A percentile compares a stretch with the other conserved stretches of the same genome.
These are phyloP conservation scores for Acyrthosiphon pisum DNA, from an alignment of 1,140 invertebrate species.

Conservation along the genomic window DNA sequence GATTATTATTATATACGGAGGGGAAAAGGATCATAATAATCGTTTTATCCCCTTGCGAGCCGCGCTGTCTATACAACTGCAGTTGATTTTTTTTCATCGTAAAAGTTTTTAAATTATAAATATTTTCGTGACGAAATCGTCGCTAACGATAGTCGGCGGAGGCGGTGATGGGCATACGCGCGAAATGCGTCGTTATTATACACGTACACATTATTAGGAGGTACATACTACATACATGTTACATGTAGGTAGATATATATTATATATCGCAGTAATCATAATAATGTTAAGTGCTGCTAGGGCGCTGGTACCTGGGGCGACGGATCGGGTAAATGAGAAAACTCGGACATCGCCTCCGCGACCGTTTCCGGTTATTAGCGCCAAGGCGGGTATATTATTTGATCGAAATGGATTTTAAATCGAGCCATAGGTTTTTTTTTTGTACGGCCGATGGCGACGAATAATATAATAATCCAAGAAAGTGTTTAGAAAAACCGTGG, in stretches of 20 bases:
- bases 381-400: background rate
- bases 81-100: background rate
- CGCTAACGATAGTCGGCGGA: background rate
- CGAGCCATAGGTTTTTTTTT: background rate
- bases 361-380: slow-evolving; percentile 41
- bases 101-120: slow-evolving; percentile 25
- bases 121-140: background rate
- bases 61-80: background rate
- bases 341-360: background rate
- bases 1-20: slow-evolving; percentile 5
- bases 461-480: background rate
- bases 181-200: background rate
- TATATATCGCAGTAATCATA: background rate
- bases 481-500: background rate
- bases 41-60: background rate
- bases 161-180: background rate
- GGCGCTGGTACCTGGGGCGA: background rate
- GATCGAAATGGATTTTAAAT: slow-evolving; percentile 20
- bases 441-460: slow-evolving; percentile 4
- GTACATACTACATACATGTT: background rate
- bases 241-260: background rate
- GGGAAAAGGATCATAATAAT: slow-evolving; percentile 22
- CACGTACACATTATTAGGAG: background rate
- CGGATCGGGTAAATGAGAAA: background rate
- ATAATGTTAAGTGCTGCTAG: background rate